Evolutionary conservation across 1,140 invertebrate genomes (phyloP).

Genomic region (Eulimnadia texana): DNA sequence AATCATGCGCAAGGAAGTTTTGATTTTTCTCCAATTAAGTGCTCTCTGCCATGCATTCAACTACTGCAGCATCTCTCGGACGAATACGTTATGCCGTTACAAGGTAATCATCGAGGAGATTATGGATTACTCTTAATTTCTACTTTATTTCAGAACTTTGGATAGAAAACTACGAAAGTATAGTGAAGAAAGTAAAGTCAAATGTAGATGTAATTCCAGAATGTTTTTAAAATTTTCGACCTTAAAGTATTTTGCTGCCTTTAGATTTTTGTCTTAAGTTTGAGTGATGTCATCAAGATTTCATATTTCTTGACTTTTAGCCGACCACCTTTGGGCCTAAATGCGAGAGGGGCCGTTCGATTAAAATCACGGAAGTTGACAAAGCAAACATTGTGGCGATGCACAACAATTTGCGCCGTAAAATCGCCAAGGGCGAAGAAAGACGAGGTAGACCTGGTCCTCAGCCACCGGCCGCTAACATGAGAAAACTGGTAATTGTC

Average conservation of each 20-base stretch:
- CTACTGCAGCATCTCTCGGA: not conserved
- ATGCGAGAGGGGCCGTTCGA: not conserved
- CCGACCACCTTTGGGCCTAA: not conserved
- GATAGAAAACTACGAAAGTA: too few species aligned
- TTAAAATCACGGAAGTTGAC: not conserved
- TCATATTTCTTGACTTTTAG: not conserved
- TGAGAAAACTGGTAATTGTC: slow-evolving; percentile 15
- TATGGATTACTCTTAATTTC: not conserved
- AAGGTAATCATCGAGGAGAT: not conserved
- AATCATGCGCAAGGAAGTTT: too few species aligned
- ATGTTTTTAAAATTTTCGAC: too few species aligned
- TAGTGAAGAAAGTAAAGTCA: too few species aligned
- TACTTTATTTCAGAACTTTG: too few species aligned
- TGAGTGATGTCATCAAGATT: too few species aligned
- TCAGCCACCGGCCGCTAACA: slow-evolving; percentile 14
- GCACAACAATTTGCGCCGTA: slow-evolving; percentile 13
- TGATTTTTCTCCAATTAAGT: too few species aligned
- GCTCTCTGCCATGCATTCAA: not conserved
- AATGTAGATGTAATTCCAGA: too few species aligned
- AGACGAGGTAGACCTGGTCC: slow-evolving; percentile 11
- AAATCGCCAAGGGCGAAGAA: slow-evolving; percentile 13
- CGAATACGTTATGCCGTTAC: not conserved
- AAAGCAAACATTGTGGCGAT: slow-evolving; percentile 10
- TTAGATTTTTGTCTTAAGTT: too few species aligned
- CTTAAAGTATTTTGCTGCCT: too few species aligned